These are phyloP conservation scores for Tribolium freemani DNA, from an alignment of 2,888 invertebrate genomes.

Conservation along the genomic window DNA sequence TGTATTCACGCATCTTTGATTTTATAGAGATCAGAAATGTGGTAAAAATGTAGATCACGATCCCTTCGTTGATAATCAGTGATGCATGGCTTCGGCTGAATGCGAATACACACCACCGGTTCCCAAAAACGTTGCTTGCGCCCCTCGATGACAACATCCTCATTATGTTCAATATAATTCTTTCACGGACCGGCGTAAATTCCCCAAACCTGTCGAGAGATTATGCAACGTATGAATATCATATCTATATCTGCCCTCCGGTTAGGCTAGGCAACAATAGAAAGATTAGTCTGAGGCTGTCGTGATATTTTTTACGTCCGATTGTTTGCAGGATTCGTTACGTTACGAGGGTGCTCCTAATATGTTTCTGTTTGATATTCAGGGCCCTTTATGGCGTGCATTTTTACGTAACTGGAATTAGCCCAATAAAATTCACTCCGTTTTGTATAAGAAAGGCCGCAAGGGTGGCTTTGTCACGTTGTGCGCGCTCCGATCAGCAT, in stretches of 20 bases:
- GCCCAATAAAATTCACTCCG: conserved; percentile 39
- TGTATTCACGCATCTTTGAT: conserved; percentile 56
- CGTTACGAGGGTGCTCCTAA: conserved; percentile 54
- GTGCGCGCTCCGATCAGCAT: conserved; percentile 14
- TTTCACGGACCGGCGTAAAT: conserved; percentile 33
- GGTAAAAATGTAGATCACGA: conserved; percentile 45
- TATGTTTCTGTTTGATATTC: conserved; percentile 48
- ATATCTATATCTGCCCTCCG: conserved; percentile 57
- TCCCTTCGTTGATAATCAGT: conserved; percentile 40
- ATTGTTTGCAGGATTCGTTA: conserved; percentile 56
- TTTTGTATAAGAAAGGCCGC: conserved; percentile 19
- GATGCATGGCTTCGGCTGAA: conserved; percentile 41
- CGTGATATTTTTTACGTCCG: conserved; percentile 55
- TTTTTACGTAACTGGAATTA: conserved; percentile 40
- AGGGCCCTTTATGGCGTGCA: conserved; percentile 25
- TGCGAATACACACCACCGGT: conserved; percentile 27
- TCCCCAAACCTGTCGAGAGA: conserved; percentile 57
- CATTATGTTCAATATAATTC: conserved; percentile 45
- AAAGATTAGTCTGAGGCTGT: conserved; percentile 56
- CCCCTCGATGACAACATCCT: conserved; percentile 41
- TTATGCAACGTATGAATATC: conserved; percentile 61
- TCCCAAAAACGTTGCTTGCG: conserved; percentile 26
- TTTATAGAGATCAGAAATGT: conserved; percentile 52
- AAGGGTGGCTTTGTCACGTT: conserved; percentile 3
- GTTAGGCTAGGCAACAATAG: conserved; percentile 51